Evolutionary conservation across 2,797 vertebrate genomes (phyloP), one percentile per base, ranked within the genome.

Genomic region (Enteromius afrohamiltoni): DNA sequence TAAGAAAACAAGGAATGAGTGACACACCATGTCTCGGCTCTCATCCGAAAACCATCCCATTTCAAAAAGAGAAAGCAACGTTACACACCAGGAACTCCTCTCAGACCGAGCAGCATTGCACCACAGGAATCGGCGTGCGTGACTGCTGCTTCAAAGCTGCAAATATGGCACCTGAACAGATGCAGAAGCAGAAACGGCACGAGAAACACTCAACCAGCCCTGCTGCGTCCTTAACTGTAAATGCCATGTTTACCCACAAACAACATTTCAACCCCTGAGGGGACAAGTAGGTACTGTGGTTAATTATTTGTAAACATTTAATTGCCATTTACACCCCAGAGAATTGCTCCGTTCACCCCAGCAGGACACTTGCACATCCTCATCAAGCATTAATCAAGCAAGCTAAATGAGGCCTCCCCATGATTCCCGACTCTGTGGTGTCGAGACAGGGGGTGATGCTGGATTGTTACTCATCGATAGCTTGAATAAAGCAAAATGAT

Each of bases 251-350:
- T 87, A 85, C 86, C 69, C 71, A 84, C 76, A 86, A 86, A 86
- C 77, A 87, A 88, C 87, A 88, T 83, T 86, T 81, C 76, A 85
- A 29, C 79, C 73, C 74, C 82, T 75, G 84, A 85, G 58, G 83
- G 68, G 77, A 87, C 67, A 75, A 86, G 75, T 70, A 80, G 79
- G 77, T 79, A 79, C 16, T 78, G 73, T 78, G 67, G 82, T 84
- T 87, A 88, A 88, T 85, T 88, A 86, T 89, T 87, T 87, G 87
- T 87, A 87, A 88, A 87, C 83, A 84, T 85, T 89, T 88, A 87
- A 87, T 87, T 88, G 82, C 79, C 87, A 88, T 89, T 88, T 86
- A 83, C 84, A 83, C 85, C 85, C 68, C 1, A 62, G 26, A 85
- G 82, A 80, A 84, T 68, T 84, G 85, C 86, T 84, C 84, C 74